A percentile compares a stretch with the other conserved stretches of the same genome.
These are phyloP conservation scores for Saguinus midas DNA, from an alignment of 2,113 vertebrate species.

Conservation along the genomic window DNA sequence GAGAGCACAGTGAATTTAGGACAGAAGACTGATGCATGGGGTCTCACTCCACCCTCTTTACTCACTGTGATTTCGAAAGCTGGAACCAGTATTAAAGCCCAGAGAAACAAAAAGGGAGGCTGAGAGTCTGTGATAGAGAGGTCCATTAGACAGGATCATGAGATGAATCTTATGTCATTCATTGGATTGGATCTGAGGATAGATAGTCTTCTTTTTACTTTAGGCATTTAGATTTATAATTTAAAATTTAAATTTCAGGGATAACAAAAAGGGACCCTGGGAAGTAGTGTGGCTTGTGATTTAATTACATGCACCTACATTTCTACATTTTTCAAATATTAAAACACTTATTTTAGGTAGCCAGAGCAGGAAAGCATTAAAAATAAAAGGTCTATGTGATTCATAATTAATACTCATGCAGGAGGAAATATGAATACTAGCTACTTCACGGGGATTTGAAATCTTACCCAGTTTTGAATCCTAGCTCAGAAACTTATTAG, in stretches of 20 bases:
- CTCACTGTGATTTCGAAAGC: not conserved
- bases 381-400: not conserved
- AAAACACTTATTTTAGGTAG: not conserved
- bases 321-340: not conserved
- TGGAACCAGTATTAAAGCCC: not conserved
- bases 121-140: not conserved
- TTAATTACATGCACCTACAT: not conserved
- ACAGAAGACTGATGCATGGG: not conserved
- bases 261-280: not conserved
- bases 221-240: not conserved
- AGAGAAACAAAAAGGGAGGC: not conserved
- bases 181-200: not conserved
- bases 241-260: not conserved
- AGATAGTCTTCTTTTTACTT: not conserved
- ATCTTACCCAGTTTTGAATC: not conserved
- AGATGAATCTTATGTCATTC: not conserved
- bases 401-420: not conserved
- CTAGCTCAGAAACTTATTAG: not conserved
- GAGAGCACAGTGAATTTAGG: not conserved
- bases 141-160: accelerated
- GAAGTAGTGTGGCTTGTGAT: not conserved
- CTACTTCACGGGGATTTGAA: not conserved
- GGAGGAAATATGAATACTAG: not conserved
- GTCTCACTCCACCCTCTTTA: accelerated
- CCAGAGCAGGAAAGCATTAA: not conserved